These are phyloP conservation scores for Argyra leucocephala DNA, from an alignment of 2,888 invertebrate genomes.

Conservation along the genomic window DNA sequence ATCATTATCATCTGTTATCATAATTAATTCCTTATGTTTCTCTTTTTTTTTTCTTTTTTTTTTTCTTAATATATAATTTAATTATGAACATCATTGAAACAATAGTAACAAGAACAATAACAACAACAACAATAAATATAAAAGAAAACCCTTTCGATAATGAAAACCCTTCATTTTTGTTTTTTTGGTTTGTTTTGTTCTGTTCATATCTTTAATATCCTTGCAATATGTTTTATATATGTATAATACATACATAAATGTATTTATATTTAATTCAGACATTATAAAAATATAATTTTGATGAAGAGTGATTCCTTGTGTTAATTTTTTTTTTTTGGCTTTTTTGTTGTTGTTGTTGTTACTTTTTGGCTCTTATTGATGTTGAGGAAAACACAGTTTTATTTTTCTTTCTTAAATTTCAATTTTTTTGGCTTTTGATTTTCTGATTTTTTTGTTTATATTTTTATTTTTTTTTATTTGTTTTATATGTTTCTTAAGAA, in stretches of 20 bases:
- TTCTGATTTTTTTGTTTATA: background rate
- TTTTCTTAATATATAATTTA: background rate
- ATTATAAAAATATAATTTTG: background rate
- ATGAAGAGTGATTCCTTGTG: slow-evolving; percentile 4
- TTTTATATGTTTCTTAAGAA: no score
- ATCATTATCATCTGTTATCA: slow-evolving; percentile 6
- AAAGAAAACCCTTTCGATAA: background rate
- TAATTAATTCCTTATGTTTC: slow-evolving; percentile 6
- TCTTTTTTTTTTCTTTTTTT: background rate
- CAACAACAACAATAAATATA: background rate
- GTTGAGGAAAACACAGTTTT: background rate
- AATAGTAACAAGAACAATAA: background rate
- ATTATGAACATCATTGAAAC: background rate
- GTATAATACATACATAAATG: no score
- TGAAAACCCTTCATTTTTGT: background rate
- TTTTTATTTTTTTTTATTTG: background rate
- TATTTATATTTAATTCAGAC: no score
- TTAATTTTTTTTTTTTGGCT: background rate
- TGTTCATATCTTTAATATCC: background rate
- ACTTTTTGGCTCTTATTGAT: background rate
- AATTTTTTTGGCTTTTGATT: slow-evolving; percentile 1
- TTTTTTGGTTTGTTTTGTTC: background rate
- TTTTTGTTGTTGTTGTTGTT: background rate
- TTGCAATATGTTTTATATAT: background rate
- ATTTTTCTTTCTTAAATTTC: background rate